Conservation (phyloP, 2,113 vertebrate genomes). For the Gobio gobio region DNA sequence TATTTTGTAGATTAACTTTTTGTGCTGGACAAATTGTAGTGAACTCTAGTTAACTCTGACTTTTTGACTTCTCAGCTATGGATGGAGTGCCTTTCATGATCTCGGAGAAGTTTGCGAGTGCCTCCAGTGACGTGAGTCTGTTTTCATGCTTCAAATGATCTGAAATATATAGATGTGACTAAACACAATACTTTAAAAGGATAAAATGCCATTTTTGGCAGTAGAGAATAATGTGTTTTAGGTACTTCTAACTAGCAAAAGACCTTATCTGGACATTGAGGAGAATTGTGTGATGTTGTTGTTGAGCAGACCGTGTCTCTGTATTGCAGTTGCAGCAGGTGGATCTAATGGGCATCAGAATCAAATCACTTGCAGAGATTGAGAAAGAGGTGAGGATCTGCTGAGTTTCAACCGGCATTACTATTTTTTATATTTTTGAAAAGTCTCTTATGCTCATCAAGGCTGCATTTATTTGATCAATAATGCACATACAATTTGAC, state of each 20-base stretch:
- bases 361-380: conserved; percentile 95
- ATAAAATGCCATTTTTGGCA: background rate
- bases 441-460: too few species aligned
- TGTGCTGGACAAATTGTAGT: background rate
- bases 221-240: background rate
- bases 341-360: conserved; percentile 94
- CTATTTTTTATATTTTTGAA: too few species aligned
- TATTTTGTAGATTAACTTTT: background rate
- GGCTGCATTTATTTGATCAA: too few species aligned
- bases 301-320: conserved; percentile 10
- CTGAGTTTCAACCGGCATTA: background rate
- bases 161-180: background rate
- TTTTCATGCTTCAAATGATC: background rate
- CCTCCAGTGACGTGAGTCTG: conserved; percentile 90
- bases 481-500: too few species aligned
- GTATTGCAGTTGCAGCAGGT: conserved; percentile 87
- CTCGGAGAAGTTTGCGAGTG: conserved; percentile 94
- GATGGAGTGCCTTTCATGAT: conserved; percentile 98
- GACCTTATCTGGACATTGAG: background rate
- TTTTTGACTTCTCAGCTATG: conserved; percentile 83
- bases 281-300: too few species aligned
- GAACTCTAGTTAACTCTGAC: background rate
- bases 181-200: background rate
- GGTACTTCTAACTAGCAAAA: background rate
- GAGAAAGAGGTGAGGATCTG: conserved; percentile 91